phyloP scores from a whole-genome alignment of 2,797 vertebrate genomes.

The Anomalospiza imberbis region DNA sequence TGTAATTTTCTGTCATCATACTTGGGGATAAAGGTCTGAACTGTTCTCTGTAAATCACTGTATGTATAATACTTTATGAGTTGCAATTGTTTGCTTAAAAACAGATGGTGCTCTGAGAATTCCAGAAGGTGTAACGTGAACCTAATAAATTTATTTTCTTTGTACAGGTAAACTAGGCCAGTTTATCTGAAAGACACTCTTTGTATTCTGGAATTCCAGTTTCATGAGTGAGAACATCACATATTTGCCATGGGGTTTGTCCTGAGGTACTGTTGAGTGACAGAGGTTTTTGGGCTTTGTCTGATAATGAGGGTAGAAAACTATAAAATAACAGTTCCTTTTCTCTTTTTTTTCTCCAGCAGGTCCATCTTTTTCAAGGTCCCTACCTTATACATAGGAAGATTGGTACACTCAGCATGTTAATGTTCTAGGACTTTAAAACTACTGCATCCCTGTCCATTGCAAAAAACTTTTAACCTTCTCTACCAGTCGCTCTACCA shows the following conservation, averaged over 20 bases:
- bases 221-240: not conserved
- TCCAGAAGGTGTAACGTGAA: not conserved
- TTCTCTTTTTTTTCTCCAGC: not conserved
- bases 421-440: not conserved
- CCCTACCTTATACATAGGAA: not conserved
- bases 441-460: not conserved
- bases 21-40: constrained; percentile 9
- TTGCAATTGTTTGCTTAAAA: constrained; percentile 35
- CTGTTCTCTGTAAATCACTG: not conserved
- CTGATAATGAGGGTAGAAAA: not conserved
- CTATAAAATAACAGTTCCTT: not conserved
- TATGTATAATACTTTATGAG: not conserved
- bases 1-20: not conserved
- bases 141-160: not conserved
- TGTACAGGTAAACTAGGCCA: not conserved
- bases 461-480: not conserved
- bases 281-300: not conserved
- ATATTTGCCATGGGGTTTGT: not conserved
- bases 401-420: not conserved
- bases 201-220: not conserved
- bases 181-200: not conserved
- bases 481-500: not conserved
- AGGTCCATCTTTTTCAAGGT: not conserved
- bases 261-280: not conserved
- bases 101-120: not conserved